A percentile compares a stretch with the other conserved stretches of the same genome.
These are phyloP conservation scores for Sebastolobus altivelis DNA, from an alignment of 2,797 vertebrate genomes.

Conservation along the genomic window DNA sequence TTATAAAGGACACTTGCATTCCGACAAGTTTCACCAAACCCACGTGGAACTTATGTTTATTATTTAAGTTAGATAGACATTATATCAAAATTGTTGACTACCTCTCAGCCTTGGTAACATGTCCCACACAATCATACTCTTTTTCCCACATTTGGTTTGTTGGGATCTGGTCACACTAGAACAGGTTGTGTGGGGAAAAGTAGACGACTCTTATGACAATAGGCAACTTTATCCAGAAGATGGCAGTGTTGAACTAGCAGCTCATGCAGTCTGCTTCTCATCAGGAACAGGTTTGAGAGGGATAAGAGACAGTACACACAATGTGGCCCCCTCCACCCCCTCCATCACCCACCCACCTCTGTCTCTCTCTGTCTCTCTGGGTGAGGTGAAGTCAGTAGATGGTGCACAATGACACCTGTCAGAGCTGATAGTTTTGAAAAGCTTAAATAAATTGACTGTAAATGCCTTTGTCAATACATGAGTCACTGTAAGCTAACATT, in stretches of 20 bases:
- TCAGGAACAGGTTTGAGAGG: slow-evolving; percentile 22
- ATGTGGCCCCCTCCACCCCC: not conserved
- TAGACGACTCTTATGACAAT: not conserved
- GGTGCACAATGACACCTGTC: slow-evolving; percentile 61
- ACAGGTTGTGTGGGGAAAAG: slow-evolving; percentile 7
- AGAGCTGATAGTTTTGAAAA: slow-evolving; percentile 59
- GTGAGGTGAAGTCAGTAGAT: slow-evolving; percentile 46
- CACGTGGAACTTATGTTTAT: too few species aligned
- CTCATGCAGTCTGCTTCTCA: slow-evolving; percentile 2
- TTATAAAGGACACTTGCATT: too few species aligned
- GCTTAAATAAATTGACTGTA: slow-evolving; percentile 61
- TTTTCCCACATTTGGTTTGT: too few species aligned
- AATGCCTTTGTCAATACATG: slow-evolving; percentile 71
- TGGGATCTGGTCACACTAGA: not conserved
- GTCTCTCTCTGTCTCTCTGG: not conserved
- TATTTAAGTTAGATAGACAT: too few species aligned
- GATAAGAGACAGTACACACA: slow-evolving; percentile 29
- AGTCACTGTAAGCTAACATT: slow-evolving; percentile 69
- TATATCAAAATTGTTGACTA: too few species aligned
- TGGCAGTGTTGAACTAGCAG: slow-evolving; percentile 70
- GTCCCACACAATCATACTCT: too few species aligned
- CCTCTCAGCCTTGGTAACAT: too few species aligned
- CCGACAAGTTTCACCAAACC: too few species aligned
- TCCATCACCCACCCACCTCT: not conserved
- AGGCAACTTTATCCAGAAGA: slow-evolving; percentile 61